phyloP scores from a whole-genome alignment of 2,113 vertebrate genomes.

The Charina bottae region DNA sequence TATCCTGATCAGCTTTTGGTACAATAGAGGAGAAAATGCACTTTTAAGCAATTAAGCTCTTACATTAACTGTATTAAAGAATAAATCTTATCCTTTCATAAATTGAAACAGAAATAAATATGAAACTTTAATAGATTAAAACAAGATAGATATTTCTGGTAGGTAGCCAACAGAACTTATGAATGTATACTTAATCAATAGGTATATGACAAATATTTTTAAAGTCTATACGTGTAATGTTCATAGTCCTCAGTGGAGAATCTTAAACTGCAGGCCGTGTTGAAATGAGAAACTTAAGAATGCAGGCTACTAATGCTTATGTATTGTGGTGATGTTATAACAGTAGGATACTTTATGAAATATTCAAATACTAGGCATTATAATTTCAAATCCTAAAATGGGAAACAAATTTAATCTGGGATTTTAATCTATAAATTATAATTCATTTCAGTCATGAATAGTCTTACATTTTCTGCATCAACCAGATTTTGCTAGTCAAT shows the following conservation, averaged over 20 bases:
- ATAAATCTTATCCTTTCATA: constrained; percentile 22
- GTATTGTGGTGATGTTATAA: not conserved
- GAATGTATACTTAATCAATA: constrained; percentile 17
- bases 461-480: not conserved
- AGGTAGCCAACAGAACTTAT: constrained; percentile 9
- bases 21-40: not conserved
- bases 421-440: not conserved
- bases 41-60: constrained; percentile 24
- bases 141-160: constrained; percentile 24
- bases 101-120: not conserved
- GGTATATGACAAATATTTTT: constrained; percentile 5
- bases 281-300: not conserved
- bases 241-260: not conserved
- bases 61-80: not conserved
- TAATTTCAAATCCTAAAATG: not conserved
- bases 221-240: constrained; percentile 18
- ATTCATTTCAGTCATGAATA: not conserved
- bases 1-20: constrained; percentile 12
- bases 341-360: not conserved
- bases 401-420: not conserved
- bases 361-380: not conserved
- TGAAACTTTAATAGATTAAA: not conserved
- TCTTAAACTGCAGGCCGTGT: constrained; percentile 8
- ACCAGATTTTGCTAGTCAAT: not conserved
- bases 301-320: constrained; percentile 25